Evolutionary conservation across 2,888 invertebrate species (phyloP), one percentile per base, ranked within the genome.

Genomic region (Euphydryas editha): DNA sequence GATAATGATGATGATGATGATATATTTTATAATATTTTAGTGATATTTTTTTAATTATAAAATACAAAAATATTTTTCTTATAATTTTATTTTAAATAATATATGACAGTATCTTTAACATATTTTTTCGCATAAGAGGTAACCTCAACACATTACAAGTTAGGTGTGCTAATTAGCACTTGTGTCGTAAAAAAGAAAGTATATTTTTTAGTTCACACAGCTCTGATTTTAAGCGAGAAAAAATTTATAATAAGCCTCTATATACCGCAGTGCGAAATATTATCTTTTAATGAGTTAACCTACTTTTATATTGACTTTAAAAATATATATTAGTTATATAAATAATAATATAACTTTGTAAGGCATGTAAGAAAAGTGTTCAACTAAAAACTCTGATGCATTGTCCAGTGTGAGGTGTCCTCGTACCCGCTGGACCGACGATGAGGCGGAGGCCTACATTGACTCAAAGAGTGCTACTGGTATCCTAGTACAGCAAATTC

Each of bases 211-310:
- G 59, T 59, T 59, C 39, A n/a, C 49, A 51, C 42, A 8, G 42
- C 51, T 24, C 21, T n/a, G 51, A 64, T 54, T 64, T 64, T 57
- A 42, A 57, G 42, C 39, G 39, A 20, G n/a, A 57, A 44, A 24
- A 11, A 57, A 30, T 59, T 59, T 60, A 55, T 65, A 65, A 61
- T 39, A 49, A 61, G 44, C 37, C 57, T 56, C 65, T 56, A 21
- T n/a, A n/a, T 21, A 17, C 56, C 57, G 60, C 65, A 65, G 56
- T 65, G 61, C 65, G 60, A 65, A 60, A 51, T 47, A 47, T 65
- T 61, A 59, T 65, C 59, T 47, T 61, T 56, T 65, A 65, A 65
- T 61, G 60, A 65, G 56, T 57, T 42, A 61, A 65, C 65, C 65
- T 56, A 65, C 30, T 54, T 54, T 36, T 24, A n/a, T 6, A 51